A percentile compares a stretch with the other conserved stretches of the same genome.
Evolutionary conservation across 2,888 invertebrate species (phyloP).

Genomic region (Mythimna lalbum): DNA sequence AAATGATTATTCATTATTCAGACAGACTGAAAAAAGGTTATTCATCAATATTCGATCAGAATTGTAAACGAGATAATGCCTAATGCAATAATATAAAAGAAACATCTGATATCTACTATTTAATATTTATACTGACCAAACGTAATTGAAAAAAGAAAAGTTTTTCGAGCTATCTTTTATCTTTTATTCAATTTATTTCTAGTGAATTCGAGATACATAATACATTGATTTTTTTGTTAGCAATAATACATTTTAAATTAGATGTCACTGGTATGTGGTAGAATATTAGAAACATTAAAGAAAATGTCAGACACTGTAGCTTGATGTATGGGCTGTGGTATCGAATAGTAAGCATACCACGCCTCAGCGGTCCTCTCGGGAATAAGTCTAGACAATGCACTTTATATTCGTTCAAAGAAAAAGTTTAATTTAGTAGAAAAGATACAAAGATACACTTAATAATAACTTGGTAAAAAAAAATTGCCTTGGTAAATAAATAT

Average conservation of each 20-base stretch:
- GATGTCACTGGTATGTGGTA: neutral
- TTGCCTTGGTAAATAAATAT: no score
- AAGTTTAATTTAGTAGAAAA: no score
- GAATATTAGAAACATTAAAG: neutral
- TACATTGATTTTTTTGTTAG: neutral
- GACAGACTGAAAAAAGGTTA: no score
- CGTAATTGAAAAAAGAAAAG: neutral
- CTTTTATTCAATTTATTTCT: slow-evolving; percentile 8
- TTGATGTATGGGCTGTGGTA: neutral
- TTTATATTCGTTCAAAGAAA: neutral
- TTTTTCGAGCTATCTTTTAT: neutral
- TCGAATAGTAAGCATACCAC: slow-evolving; percentile 2
- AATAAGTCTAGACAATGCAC: neutral
- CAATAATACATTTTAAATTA: slow-evolving; percentile 10
- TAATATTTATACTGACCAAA: slow-evolving; percentile 21
- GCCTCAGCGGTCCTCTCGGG: neutral
- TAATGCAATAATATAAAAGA: slow-evolving; percentile 12
- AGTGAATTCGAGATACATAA: neutral
- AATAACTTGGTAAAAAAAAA: no score
- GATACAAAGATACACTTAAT: no score
- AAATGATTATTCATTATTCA: no score
- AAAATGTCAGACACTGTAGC: neutral
- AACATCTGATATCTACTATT: neutral
- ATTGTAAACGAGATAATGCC: neutral
- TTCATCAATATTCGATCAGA: slow-evolving; percentile 2